phyloP scores from a whole-genome alignment of 2,113 vertebrate genomes.

The Sinocyclocheilus grahami region DNA sequence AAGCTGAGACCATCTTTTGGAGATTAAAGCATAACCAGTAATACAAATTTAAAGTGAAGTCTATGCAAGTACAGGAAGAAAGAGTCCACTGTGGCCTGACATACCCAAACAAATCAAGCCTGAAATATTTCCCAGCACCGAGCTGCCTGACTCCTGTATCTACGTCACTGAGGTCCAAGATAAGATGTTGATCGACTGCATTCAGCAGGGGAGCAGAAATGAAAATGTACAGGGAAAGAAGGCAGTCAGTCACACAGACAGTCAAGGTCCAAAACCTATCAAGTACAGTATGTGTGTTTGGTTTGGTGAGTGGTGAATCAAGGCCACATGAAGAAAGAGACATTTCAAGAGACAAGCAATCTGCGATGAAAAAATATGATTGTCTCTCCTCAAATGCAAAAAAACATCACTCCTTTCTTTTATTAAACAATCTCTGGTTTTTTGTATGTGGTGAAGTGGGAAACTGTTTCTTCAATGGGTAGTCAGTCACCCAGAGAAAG shows the following conservation, averaged over 20 bases:
- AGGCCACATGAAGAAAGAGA: slow-evolving; percentile 35
- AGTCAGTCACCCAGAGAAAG: not conserved
- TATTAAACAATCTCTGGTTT: not conserved
- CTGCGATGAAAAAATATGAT: not conserved
- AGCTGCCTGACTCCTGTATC: slow-evolving; percentile 71
- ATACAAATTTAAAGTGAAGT: slow-evolving; percentile 43
- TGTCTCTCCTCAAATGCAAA: not conserved
- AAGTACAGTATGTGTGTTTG: slow-evolving; percentile 48
- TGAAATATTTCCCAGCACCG: slow-evolving; percentile 73
- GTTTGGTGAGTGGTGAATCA: slow-evolving; percentile 50
- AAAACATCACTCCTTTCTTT: not conserved
- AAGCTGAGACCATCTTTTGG: not conserved
- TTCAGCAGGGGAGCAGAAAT: slow-evolving; percentile 75
- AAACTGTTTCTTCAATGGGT: slow-evolving; percentile 5
- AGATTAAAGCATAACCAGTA: slow-evolving; percentile 2
- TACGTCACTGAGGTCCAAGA: slow-evolving; percentile 75
- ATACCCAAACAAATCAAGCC: slow-evolving; percentile 73
- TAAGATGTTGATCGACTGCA: slow-evolving; percentile 80
- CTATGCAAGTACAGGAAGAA: slow-evolving; percentile 58
- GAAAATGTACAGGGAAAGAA: slow-evolving; percentile 70
- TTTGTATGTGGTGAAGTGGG: not conserved
- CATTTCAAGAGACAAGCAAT: slow-evolving; percentile 4
- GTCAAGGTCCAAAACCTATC: slow-evolving; percentile 53
- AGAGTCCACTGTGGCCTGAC: slow-evolving; percentile 59
- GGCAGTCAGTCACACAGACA: slow-evolving; percentile 57